A percentile compares a stretch with the other conserved stretches of the same genome.
These are phyloP conservation scores for Synaphobranchus kaupii DNA, from an alignment of 2,797 vertebrate genomes.

Conservation along the genomic window DNA sequence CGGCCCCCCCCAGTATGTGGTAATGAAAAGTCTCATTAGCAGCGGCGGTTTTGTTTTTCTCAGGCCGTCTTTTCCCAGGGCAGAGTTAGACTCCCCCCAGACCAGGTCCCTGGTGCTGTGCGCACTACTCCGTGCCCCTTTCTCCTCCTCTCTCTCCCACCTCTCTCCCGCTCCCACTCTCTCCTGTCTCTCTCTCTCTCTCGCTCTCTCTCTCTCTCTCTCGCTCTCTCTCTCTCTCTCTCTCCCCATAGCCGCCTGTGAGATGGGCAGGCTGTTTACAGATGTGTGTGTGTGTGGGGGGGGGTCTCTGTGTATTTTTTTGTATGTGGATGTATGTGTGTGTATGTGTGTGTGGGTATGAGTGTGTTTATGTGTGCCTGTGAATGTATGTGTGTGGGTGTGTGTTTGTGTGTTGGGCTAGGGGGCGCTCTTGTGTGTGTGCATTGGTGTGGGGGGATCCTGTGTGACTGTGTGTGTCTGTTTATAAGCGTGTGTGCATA, in stretches of 20 bases:
- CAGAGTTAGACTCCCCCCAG: constrained; percentile 50
- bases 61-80: constrained; percentile 55
- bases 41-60: constrained; percentile 71
- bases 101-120: constrained; percentile 46
- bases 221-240: not conserved
- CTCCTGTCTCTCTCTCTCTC: not conserved
- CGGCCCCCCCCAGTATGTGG: not conserved
- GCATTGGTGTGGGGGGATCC: not conserved
- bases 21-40: constrained; percentile 45
- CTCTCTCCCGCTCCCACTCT: not conserved
- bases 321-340: constrained; percentile 1
- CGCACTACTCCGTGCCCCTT: constrained; percentile 50
- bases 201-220: not conserved
- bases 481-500: not conserved
- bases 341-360: not conserved
- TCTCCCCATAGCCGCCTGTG: not conserved
- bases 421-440: not conserved
- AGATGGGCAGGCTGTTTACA: not conserved
- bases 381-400: constrained; percentile 12
- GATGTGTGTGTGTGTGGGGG: not conserved
- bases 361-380: not conserved
- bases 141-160: not conserved
- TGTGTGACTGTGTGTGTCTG: not conserved
- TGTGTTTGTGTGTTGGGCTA: constrained; percentile 14
- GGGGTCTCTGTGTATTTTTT: constrained; percentile 4